Conservation (phyloP, 2,888 invertebrate species). For the Nomada goodeniana region DNA sequence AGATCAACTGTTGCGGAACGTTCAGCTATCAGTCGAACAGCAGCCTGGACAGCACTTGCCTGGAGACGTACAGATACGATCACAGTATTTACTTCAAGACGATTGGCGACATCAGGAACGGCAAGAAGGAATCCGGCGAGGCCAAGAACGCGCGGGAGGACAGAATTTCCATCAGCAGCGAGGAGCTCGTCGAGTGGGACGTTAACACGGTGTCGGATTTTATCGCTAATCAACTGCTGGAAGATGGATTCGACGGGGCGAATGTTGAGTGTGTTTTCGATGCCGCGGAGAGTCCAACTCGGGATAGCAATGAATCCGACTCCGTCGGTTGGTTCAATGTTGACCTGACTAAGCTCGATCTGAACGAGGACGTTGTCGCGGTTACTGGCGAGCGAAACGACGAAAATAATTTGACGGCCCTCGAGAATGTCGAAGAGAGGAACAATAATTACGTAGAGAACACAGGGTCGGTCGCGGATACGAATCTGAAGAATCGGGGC, state of each 20-base stretch:
- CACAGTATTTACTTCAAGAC: constrained; percentile 83
- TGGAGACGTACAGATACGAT: constrained; percentile 81
- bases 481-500: not conserved
- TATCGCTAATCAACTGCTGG: constrained; percentile 31
- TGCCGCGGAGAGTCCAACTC: constrained; percentile 3
- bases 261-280: constrained; percentile 17
- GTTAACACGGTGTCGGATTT: constrained; percentile 31
- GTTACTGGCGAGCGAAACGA: not conserved
- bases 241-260: constrained; percentile 7
- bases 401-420: not conserved
- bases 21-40: constrained; percentile 80
- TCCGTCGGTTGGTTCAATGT: constrained; percentile 69
- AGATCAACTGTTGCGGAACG: constrained; percentile 77
- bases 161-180: constrained; percentile 58
- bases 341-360: constrained; percentile 66
- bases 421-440: constrained; percentile 16
- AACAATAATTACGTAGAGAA: constrained; percentile 45
- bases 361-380: constrained; percentile 41
- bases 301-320: not conserved
- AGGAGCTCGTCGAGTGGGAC: constrained; percentile 70
- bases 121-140: constrained; percentile 54
- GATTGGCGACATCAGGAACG: constrained; percentile 79
- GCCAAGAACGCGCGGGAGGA: constrained; percentile 42
- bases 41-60: constrained; percentile 78
- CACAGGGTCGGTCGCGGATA: not conserved